phyloP scores from a whole-genome alignment of 2,888 invertebrate genomes.

The Tridacna crocea region DNA sequence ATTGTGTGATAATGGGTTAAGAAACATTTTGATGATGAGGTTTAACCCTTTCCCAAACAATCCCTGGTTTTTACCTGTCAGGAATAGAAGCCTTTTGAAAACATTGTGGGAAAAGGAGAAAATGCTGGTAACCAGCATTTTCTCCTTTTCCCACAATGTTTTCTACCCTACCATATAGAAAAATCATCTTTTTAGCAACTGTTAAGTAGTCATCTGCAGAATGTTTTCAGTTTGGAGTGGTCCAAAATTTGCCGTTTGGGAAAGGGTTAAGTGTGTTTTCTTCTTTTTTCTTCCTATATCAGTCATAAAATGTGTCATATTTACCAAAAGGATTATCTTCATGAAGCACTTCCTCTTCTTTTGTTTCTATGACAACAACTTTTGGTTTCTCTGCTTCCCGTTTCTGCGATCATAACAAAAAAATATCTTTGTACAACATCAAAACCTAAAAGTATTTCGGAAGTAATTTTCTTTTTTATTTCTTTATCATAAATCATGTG shows the following conservation, averaged over 20 bases:
- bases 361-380: conserved; percentile 75
- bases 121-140: background rate
- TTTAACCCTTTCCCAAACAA: no score
- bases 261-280: no score
- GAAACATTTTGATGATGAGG: no score
- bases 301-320: conserved; percentile 49
- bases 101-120: conserved; percentile 74
- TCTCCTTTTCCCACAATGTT: background rate
- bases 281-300: background rate
- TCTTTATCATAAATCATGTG: no score
- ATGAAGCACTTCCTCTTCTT: conserved; percentile 88
- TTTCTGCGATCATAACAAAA: conserved; percentile 59
- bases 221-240: background rate
- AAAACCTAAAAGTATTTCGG: no score
- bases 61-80: no score
- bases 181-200: background rate
- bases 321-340: conserved; percentile 96
- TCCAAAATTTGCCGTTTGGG: no score
- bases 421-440: background rate
- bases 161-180: background rate
- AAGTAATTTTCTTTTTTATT: no score
- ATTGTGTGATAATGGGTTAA: no score
- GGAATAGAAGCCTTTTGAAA: no score
- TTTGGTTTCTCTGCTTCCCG: conserved; percentile 86
- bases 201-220: background rate